phyloP scores from a whole-genome alignment of 2,113 vertebrate species.

The Erpornis zantholeuca region DNA sequence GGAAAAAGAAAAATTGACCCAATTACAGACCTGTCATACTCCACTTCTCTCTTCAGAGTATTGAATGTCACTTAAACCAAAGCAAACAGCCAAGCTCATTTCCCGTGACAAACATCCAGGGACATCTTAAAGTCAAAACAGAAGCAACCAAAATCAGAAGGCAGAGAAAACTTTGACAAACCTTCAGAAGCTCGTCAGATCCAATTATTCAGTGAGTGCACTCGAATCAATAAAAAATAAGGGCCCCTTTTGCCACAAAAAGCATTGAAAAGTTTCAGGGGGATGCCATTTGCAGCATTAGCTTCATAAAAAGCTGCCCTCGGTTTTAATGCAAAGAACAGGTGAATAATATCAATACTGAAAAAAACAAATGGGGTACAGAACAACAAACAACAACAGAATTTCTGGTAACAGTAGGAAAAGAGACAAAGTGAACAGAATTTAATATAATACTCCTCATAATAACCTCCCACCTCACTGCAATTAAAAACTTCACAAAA shows the following conservation, averaged over 20 bases:
- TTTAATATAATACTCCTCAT: neutral
- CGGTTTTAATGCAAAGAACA: neutral
- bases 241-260: neutral
- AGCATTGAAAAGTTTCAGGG: neutral
- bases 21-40: conserved; percentile 3
- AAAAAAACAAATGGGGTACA: neutral
- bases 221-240: neutral
- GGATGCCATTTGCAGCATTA: neutral
- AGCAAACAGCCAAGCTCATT: conserved; percentile 25
- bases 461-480: neutral
- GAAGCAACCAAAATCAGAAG: conserved; percentile 39
- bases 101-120: conserved; percentile 36
- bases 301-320: neutral
- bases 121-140: conserved; percentile 53
- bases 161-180: neutral
- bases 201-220: neutral
- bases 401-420: neutral
- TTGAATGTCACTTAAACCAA: conserved; percentile 26
- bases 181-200: conserved; percentile 28
- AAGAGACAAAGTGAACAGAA: neutral
- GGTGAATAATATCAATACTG: neutral
- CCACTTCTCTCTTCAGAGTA: conserved; percentile 9
- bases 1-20: conserved; percentile 33
- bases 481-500: neutral
- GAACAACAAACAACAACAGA: neutral